phyloP scores from a whole-genome alignment of 2,888 invertebrate species.

The Dicroscelio sp. region DNA sequence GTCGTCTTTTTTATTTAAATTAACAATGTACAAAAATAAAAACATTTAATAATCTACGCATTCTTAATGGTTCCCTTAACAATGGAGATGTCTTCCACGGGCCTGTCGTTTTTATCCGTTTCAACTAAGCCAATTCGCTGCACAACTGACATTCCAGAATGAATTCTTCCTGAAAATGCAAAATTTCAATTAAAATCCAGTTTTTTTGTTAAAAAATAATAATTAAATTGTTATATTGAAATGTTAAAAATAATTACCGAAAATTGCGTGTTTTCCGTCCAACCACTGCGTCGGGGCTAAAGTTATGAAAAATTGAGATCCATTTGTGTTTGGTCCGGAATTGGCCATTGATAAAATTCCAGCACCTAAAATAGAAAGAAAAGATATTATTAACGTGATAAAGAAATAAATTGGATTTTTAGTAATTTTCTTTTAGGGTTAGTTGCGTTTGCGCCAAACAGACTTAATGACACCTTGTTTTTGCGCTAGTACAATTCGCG shows the following conservation, averaged over 20 bases:
- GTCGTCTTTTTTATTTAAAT: not conserved
- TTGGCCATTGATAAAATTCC: slow-evolving; percentile 98
- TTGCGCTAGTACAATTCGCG: too few species aligned
- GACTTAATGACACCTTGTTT: too few species aligned
- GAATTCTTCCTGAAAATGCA: slow-evolving; percentile 93
- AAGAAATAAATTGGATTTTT: too few species aligned
- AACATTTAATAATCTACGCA: slow-evolving; percentile 82
- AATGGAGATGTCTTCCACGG: slow-evolving; percentile 97
- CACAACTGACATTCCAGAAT: slow-evolving; percentile 97
- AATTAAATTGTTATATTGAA: too few species aligned
- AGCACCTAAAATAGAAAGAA: slow-evolving; percentile 92
- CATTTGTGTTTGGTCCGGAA: slow-evolving; percentile 98
- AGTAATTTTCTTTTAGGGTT: too few species aligned
- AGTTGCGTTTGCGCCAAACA: too few species aligned
- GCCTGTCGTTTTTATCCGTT: slow-evolving; percentile 98
- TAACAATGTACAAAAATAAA: not conserved
- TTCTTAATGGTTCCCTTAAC: slow-evolving; percentile 92
- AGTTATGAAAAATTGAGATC: slow-evolving; percentile 99
- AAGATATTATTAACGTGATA: too few species aligned
- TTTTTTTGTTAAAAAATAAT: too few species aligned
- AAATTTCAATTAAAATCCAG: not conserved
- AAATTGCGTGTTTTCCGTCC: slow-evolving; percentile 99
- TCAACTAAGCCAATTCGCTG: slow-evolving; percentile 98
- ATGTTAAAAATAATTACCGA: too few species aligned
- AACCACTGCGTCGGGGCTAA: slow-evolving; percentile 99